These are phyloP conservation scores for Fragum fragum DNA, from an alignment of 2,888 invertebrate genomes.

Conservation along the genomic window DNA sequence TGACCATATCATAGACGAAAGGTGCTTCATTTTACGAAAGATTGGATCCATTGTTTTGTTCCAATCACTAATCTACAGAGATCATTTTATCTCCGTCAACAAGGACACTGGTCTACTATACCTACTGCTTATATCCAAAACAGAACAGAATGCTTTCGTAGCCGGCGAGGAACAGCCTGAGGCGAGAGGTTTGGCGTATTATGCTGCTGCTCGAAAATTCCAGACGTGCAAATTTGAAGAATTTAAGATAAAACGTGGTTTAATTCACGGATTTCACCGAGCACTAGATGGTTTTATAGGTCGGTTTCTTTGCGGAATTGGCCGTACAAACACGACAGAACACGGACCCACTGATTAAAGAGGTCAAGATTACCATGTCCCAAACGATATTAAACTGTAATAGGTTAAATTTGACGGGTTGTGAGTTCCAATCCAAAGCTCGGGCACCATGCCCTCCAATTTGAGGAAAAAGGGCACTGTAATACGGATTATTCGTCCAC, in stretches of 20 bases:
- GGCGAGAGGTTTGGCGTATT: not conserved
- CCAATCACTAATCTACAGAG: slow-evolving; percentile 16
- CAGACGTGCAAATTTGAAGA: not conserved
- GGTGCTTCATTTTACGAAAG: not conserved
- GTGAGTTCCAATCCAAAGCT: too few relatives aligned
- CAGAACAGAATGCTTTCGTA: not conserved
- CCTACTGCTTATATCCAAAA: not conserved
- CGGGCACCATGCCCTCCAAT: too few relatives aligned
- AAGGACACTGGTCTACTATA: not conserved
- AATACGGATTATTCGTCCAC: too few relatives aligned
- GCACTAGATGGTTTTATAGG: not conserved
- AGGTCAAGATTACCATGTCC: too few relatives aligned
- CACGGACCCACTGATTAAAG: too few relatives aligned
- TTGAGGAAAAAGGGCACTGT: too few relatives aligned
- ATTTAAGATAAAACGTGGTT: not conserved
- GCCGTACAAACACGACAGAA: not conserved
- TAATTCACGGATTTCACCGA: not conserved
- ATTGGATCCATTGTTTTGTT: not conserved
- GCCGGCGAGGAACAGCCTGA: not conserved
- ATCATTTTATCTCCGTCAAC: not conserved
- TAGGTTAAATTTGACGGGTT: too few relatives aligned
- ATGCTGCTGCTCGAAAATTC: not conserved
- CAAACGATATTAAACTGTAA: too few relatives aligned
- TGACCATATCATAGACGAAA: not conserved
- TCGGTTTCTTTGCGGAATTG: not conserved